Evolutionary conservation across 2,888 invertebrate species (phyloP), one percentile per base, ranked within the genome.

Genomic region (Lasioglossum pauxillum): DNA sequence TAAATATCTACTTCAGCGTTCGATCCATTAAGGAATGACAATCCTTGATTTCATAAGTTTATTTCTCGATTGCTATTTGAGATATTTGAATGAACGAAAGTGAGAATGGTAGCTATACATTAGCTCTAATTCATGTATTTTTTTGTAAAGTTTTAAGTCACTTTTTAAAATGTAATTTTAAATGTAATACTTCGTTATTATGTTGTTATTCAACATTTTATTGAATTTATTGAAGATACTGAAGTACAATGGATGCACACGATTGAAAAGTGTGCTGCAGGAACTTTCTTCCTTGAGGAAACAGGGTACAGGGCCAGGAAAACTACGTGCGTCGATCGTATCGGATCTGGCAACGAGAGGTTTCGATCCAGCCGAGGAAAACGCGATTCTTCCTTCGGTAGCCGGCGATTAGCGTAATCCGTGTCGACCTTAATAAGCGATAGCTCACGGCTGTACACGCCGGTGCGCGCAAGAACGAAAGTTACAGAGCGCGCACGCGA

Each of bases 391-490:
- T 75, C 16, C 23, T 23, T 35, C 74, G 31, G 49, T 74, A 35
- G 71, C 49, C 49, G 31, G 60, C 82, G 72, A 79, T 80, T 79
- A 83, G 69, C 78, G 82, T 83, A 83, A 89, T 82, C 71, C 80
- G 8, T 64, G 73, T 12, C 74, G 85, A 83, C 83, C 84, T 84
- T 89, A 87, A 87, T 89, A 89, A 85, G 82, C 85, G 84, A 82
- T 84, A 75, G 79, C 78, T 77, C 83, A 60, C 44, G 67, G 57
- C 64, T 38, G 73, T 75, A 67, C 83, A 78, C 60, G 77, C 75
- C 64, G 78, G 46, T 79, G 84, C 73, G 81, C 74, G 69, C 81
- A 87, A 89, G 80, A 89, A 84, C 69, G 89, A 89, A 89, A 89
- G 85, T 87, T 82, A 53, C 64, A 64, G 83, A 78, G 73, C 78